Conservation (phyloP, 2,113 vertebrate species). For the Hemiscyllium ocellatum region DNA sequence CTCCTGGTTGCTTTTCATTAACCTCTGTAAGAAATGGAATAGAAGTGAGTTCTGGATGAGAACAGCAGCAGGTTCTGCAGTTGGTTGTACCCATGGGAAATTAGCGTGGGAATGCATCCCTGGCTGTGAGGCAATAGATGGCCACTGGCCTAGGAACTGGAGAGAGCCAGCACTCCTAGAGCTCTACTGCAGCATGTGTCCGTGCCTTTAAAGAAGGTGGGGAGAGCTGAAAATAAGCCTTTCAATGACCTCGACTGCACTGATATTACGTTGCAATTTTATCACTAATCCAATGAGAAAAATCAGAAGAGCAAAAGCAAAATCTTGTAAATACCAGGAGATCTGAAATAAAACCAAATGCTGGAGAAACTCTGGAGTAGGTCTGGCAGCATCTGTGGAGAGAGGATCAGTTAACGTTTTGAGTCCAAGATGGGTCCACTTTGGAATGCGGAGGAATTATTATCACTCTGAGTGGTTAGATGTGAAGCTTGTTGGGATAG, state of each 20-base stretch:
- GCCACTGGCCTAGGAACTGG: not conserved
- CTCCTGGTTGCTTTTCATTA: no score
- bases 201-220: not conserved
- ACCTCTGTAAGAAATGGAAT: no score
- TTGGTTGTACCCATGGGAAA: not conserved
- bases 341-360: no score
- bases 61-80: not conserved
- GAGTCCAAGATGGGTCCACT: not conserved
- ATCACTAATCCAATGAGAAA: no score
- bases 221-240: not conserved
- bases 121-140: not conserved
- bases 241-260: not conserved
- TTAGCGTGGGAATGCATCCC: not conserved
- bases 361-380: no score
- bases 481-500: no score
- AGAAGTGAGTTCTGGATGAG: not conserved
- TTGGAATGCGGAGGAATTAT: not conserved
- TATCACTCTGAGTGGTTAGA: not conserved
- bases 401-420: no score
- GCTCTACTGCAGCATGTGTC: not conserved
- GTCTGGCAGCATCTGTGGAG: no score
- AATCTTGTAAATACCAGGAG: no score
- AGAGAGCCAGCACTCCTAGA: not conserved
- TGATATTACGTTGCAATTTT: no score
- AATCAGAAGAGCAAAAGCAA: no score